phyloP scores from a whole-genome alignment of 1,140 invertebrate genomes.

The Cotesia glomerata region DNA sequence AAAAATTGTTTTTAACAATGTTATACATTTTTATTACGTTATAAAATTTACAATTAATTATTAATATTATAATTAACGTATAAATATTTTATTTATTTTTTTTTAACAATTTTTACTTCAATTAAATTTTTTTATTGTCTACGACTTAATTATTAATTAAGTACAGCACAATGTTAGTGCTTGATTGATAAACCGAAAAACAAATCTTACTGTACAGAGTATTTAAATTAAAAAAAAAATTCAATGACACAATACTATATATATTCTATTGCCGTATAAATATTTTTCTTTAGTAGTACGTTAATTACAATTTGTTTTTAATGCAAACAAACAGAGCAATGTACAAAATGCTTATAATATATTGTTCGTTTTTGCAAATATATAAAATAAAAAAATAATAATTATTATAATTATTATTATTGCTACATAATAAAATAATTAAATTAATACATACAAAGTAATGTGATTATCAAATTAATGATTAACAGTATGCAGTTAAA shows the following conservation, averaged over 20 bases:
- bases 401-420: background rate
- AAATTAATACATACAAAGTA: conserved; percentile 15
- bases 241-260: background rate
- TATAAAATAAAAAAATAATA: background rate
- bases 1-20: background rate
- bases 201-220: conserved; percentile 21
- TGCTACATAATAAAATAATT: background rate
- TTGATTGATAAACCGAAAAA: background rate
- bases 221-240: conserved; percentile 19
- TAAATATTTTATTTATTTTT: conserved; percentile 15
- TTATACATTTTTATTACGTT: conserved; percentile 37
- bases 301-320: conserved; percentile 19
- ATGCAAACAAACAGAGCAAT: background rate
- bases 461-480: conserved; percentile 5
- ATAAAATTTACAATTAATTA: conserved; percentile 28
- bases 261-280: conserved; percentile 8
- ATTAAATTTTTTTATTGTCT: background rate
- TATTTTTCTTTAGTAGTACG: conserved; percentile 5
- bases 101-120: conserved; percentile 2
- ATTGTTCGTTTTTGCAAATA: background rate
- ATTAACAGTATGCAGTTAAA: too few species aligned
- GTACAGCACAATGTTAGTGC: background rate
- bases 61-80: conserved; percentile 25
- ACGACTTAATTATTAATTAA: background rate
- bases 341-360: background rate